Conservation (phyloP, 1,140 invertebrate species). For the Bradynema listronoti region DNA sequence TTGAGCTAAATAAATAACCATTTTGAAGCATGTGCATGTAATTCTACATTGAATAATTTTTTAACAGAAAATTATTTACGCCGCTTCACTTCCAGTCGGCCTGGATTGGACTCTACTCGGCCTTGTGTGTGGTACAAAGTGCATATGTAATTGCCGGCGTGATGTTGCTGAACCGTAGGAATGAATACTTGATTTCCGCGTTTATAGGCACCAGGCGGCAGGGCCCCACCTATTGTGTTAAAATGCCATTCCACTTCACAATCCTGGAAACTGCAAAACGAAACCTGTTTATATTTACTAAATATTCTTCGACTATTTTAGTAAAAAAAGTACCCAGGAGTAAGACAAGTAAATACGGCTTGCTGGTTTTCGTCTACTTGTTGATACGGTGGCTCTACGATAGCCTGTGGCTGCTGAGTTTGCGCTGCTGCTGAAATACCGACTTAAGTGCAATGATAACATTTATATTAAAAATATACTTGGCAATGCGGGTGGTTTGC, state of each 20-base stretch:
- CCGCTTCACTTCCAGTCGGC: conserved; percentile 46
- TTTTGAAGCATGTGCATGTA: background rate
- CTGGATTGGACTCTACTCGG: conserved; percentile 48
- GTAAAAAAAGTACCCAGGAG: conserved; percentile 35
- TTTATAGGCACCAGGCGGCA: conserved; percentile 50
- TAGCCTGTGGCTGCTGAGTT: conserved; percentile 43
- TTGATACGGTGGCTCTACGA: conserved; percentile 52
- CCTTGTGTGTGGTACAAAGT: conserved; percentile 48
- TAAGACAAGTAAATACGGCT: conserved; percentile 51
- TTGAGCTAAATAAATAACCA: conserved; percentile 27
- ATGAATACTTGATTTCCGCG: conserved; percentile 53
- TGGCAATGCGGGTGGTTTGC: background rate
- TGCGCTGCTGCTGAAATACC: conserved; percentile 18
- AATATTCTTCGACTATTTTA: background rate
- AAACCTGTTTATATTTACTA: too few species aligned
- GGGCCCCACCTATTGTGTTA: conserved; percentile 46
- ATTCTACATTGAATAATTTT: background rate
- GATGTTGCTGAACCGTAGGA: conserved; percentile 41
- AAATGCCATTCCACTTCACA: conserved; percentile 57
- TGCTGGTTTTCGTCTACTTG: conserved; percentile 49
- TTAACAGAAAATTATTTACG: conserved; percentile 26
- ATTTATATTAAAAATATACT: too few species aligned
- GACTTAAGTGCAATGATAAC: too few species aligned
- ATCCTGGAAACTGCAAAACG: too few species aligned
- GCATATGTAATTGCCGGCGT: conserved; percentile 56